A percentile compares a stretch with the other conserved stretches of the same genome.
Conservation (phyloP, 2,113 vertebrate genomes). For the Tricholaema leucomelas region DNA sequence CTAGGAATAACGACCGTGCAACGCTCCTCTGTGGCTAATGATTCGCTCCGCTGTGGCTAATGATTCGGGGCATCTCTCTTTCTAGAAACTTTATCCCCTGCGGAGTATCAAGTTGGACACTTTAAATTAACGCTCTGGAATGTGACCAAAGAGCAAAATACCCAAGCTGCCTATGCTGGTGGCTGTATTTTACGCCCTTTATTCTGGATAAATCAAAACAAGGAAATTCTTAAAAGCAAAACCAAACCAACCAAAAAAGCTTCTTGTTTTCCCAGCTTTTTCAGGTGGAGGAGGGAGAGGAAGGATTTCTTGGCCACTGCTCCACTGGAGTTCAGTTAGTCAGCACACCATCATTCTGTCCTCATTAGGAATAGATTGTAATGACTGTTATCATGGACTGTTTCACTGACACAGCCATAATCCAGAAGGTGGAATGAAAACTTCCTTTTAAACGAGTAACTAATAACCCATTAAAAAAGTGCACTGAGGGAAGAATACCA, state of each 20-base stretch:
- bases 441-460: not conserved
- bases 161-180: not conserved
- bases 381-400: not conserved
- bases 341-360: not conserved
- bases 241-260: not conserved
- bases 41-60: not conserved
- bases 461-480: not conserved
- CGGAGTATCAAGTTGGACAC: not conserved
- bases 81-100: not conserved
- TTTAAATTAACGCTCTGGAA: slow-evolving; percentile 4
- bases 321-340: not conserved
- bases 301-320: not conserved
- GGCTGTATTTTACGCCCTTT: not conserved
- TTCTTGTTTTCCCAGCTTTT: not conserved
- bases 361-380: not conserved
- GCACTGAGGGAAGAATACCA: not conserved
- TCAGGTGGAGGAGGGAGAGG: not conserved
- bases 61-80: not conserved
- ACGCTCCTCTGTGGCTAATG: not conserved
- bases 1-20: not conserved
- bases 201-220: not conserved
- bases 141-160: not conserved
- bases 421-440: not conserved
- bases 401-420: not conserved
- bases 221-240: not conserved